phyloP scores from a whole-genome alignment of 92 coral and sea anemone genomes.

The Nematostella vectensis region DNA sequence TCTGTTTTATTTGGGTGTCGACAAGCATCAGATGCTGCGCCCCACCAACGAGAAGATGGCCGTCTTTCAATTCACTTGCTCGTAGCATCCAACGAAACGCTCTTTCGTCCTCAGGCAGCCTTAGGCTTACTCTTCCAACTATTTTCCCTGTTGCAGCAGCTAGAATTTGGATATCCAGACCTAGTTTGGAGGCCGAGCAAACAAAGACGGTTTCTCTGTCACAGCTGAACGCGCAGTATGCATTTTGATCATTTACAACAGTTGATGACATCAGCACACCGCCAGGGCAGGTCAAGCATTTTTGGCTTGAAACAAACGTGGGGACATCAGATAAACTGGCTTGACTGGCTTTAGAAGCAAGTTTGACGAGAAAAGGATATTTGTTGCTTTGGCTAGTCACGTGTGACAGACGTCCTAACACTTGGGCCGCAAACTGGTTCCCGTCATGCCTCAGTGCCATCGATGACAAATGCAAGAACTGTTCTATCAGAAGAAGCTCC shows the following conservation, averaged over 20 bases:
- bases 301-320: conserved; percentile 40
- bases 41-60: conserved; percentile 35
- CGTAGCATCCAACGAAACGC: conserved; percentile 25
- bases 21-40: conserved; percentile 39
- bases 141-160: conserved; percentile 34
- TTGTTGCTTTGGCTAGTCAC: conserved; percentile 12
- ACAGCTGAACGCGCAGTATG: conserved; percentile 34
- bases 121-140: conserved; percentile 31
- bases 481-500: conserved; percentile 28
- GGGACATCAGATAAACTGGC: conserved; percentile 38
- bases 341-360: conserved; percentile 27
- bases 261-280: conserved; percentile 47
- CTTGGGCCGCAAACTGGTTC: conserved; percentile 44
- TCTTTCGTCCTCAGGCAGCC: conserved; percentile 31
- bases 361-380: conserved; percentile 28
- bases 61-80: conserved; percentile 10
- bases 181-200: conserved; percentile 23
- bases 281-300: conserved; percentile 59
- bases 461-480: conserved; percentile 34
- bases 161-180: conserved; percentile 30
- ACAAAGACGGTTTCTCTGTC: conserved; percentile 37
- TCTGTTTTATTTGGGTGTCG: conserved; percentile 29
- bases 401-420: conserved; percentile 32
- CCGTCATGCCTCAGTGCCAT: conserved; percentile 47
- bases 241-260: conserved; percentile 48